Base-by-base conservation (phyloP, 2,888 invertebrate genomes). In the Chironomus tentans region DNA sequence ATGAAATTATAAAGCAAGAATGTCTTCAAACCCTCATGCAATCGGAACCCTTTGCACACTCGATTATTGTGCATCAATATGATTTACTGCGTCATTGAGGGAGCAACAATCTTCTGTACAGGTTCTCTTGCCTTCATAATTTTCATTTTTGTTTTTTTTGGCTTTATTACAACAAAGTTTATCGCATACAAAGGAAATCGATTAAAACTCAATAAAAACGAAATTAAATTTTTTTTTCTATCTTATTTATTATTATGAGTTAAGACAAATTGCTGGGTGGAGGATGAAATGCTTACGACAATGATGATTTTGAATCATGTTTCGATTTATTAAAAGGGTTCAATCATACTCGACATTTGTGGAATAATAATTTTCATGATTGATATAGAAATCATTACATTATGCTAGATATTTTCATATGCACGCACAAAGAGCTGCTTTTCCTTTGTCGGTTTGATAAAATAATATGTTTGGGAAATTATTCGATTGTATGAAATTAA, bases 141-240 rank as follows among this genome's bases (percentile, higher is more conserved):
- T 56, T n/a, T 28, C 28, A 28, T 10, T 38, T 38, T 5, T 5
- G 5, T 4, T 5, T 28, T 73, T 50, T 69, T 21, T 76, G 69
- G 38, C 50, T 13, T 65, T 65, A 21, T 21, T 69, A 76, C 76
- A 38, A 38, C 38, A 76, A 76, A 76, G 69, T 38, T 38, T 38
- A 38, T 38, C 10, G 7, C 38, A 38, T 38, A 38, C 15, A 18
- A 56, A 56, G 65, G 76, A 76, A 76, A 76, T 76, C 76, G 76
- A 76, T 76, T 76, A 76, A 76, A 76, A 76, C 69, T 76, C 69
- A 76, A 76, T 76, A 74, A 71, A 74, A 74, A 65, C 5, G 18
- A 68, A 38, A 68, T 68, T 65, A 65, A 65, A 65, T 65, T 68
- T n/a, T 68, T 38, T 68, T n/a, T 4, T 46, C n/a, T 68, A 3